Evolutionary conservation across 2,888 invertebrate species (phyloP).

Genomic region (Parasteatoda lunata): DNA sequence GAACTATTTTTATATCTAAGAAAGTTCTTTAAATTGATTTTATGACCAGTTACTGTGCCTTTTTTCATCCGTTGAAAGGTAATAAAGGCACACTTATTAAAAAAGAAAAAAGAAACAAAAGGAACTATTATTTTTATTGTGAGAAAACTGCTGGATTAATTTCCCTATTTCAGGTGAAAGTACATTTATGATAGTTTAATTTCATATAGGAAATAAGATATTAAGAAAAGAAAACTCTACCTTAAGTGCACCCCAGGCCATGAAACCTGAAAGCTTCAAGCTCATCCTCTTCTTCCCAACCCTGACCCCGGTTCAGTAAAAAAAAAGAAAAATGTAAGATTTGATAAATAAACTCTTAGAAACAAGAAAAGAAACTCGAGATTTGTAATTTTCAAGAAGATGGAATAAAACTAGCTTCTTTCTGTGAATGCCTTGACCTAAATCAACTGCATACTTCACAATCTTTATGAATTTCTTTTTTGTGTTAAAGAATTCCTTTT

Average conservation of each 20-base stretch:
- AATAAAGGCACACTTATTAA: too few relatives aligned
- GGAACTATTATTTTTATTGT: background rate
- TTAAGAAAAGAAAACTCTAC: background rate
- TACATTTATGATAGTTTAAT: too few relatives aligned
- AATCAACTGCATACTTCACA: conserved; percentile 57
- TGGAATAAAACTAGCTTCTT: conserved; percentile 42
- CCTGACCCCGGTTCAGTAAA: conserved; percentile 12
- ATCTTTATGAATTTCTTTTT: conserved; percentile 55
- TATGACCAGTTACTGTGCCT: too few relatives aligned
- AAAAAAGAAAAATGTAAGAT: background rate
- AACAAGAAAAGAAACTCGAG: conserved; percentile 12
- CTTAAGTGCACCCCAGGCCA: background rate
- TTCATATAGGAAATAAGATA: too few relatives aligned
- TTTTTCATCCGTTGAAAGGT: too few relatives aligned
- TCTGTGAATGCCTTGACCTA: conserved; percentile 59
- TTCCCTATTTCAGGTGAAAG: background rate
- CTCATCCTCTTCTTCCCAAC: background rate
- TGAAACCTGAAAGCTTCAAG: background rate
- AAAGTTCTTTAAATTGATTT: too few relatives aligned
- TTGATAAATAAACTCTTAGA: background rate
- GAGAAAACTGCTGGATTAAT: background rate
- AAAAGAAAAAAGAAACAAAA: background rate
- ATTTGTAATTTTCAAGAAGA: conserved; percentile 28
- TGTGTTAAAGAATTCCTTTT: conserved; percentile 23
- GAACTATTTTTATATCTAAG: too few relatives aligned